Percentiles rank a stretch among this genome's conserved stretches.
These are phyloP conservation scores for Ectropis crepuscularia DNA, from an alignment of 2,888 invertebrate genomes.

Conservation along the genomic window DNA sequence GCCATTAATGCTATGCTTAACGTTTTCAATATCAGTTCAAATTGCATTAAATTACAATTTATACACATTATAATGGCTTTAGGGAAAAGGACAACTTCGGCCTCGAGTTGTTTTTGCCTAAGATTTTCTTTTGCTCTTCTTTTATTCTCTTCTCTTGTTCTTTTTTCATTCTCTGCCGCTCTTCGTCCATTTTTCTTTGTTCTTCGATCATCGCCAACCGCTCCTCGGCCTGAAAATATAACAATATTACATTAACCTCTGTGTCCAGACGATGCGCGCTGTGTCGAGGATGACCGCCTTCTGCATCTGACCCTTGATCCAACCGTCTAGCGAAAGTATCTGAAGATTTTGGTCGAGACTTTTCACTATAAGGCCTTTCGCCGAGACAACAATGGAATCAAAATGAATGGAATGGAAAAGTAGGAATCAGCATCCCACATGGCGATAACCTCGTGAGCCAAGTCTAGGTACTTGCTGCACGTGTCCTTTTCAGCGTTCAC, in stretches of 20 bases:
- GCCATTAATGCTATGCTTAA: not conserved
- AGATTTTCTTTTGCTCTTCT: conserved; percentile 98
- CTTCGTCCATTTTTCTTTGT: conserved; percentile 97
- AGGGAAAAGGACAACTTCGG: conserved; percentile 97
- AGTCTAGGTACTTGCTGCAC: too few species aligned
- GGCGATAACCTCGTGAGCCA: too few species aligned
- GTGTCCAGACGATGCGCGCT: not conserved
- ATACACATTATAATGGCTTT: conserved; percentile 90
- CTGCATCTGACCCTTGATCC: too few species aligned
- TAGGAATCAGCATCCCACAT: too few species aligned
- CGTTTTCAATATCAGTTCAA: conserved; percentile 15
- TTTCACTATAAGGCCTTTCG: too few species aligned
- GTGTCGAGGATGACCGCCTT: too few species aligned
- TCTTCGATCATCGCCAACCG: conserved; percentile 98
- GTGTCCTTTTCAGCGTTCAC: too few species aligned
- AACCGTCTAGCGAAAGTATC: too few species aligned
- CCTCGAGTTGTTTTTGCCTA: conserved; percentile 98
- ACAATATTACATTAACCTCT: not conserved
- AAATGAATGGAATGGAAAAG: too few species aligned
- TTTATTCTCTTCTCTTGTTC: conserved; percentile 96
- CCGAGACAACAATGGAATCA: too few species aligned
- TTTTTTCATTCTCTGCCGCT: conserved; percentile 95
- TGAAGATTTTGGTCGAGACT: too few species aligned
- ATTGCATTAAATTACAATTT: conserved; percentile 26
- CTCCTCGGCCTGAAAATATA: conserved; percentile 94